phyloP scores from a whole-genome alignment of 2,797 vertebrate species.

The Arvicola amphibius region DNA sequence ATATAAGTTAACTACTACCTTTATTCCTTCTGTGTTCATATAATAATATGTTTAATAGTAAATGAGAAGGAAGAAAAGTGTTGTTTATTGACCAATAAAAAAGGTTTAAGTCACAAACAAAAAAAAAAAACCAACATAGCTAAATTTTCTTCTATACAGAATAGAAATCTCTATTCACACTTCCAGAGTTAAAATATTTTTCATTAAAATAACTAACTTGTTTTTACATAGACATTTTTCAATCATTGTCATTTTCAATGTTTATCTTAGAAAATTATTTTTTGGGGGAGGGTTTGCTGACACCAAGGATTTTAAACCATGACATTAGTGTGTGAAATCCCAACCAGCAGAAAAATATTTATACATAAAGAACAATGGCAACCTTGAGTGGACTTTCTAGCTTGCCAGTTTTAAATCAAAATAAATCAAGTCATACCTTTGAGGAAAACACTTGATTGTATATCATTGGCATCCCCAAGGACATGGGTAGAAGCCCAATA shows the following conservation, averaged over 20 bases:
- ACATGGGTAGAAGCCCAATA: slow-evolving; percentile 61
- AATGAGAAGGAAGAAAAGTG: slow-evolving; percentile 14
- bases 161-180: not conserved
- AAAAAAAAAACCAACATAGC: not conserved
- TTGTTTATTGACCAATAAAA: not conserved
- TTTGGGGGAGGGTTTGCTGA: not conserved
- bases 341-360: slow-evolving; percentile 58
- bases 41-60: not conserved
- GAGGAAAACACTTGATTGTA: slow-evolving; percentile 70
- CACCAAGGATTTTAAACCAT: not conserved
- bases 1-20: not conserved
- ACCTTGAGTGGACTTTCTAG: slow-evolving; percentile 60
- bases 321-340: not conserved
- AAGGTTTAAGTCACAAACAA: not conserved
- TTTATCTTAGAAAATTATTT: not conserved
- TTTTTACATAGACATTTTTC: not conserved
- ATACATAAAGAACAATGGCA: slow-evolving; percentile 62
- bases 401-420: slow-evolving; percentile 74
- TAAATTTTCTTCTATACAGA: not conserved
- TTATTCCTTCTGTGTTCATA: not conserved
- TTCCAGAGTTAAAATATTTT: not conserved
- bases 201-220: not conserved
- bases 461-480: slow-evolving; percentile 62
- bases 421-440: slow-evolving; percentile 72
- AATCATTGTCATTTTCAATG: not conserved